Conservation (phyloP, 2,888 invertebrate genomes). For the Philereme vetulata region DNA sequence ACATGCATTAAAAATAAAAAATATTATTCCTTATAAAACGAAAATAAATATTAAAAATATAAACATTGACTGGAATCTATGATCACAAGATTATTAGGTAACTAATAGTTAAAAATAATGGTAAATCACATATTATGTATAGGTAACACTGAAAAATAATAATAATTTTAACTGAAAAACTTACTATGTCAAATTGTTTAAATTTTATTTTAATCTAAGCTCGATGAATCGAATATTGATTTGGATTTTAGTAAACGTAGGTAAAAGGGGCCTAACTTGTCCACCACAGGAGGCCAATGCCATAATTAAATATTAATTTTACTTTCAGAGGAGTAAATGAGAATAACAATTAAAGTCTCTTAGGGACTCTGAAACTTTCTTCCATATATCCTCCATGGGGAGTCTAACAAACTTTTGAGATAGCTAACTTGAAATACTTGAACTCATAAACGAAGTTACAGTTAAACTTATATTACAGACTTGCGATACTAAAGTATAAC, state of each 20-base stretch:
- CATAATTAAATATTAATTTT: too few relatives aligned
- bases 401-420: not conserved
- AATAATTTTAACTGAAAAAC: not conserved
- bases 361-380: too few relatives aligned
- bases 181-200: not conserved
- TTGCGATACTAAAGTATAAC: not conserved
- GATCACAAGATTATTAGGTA: conserved; percentile 49
- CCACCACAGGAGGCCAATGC: too few relatives aligned
- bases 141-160: too few relatives aligned
- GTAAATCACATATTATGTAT: not conserved
- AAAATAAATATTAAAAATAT: conserved; percentile 43
- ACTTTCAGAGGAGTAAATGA: not conserved
- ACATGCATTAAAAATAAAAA: conserved; percentile 69
- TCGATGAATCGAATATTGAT: conserved; percentile 5
- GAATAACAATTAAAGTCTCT: not conserved
- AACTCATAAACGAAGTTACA: not conserved
- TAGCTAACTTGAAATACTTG: not conserved
- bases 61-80: conserved; percentile 49
- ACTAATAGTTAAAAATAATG: conserved; percentile 23
- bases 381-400: not conserved
- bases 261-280: too few relatives aligned
- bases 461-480: not conserved
- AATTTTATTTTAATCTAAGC: conserved; percentile 12
- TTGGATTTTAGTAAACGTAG: not conserved
- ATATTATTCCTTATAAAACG: conserved; percentile 35